A percentile compares a stretch with the other conserved stretches of the same genome.
Conservation (phyloP, 2,797 vertebrate species). For the Danio albolineatus region DNA sequence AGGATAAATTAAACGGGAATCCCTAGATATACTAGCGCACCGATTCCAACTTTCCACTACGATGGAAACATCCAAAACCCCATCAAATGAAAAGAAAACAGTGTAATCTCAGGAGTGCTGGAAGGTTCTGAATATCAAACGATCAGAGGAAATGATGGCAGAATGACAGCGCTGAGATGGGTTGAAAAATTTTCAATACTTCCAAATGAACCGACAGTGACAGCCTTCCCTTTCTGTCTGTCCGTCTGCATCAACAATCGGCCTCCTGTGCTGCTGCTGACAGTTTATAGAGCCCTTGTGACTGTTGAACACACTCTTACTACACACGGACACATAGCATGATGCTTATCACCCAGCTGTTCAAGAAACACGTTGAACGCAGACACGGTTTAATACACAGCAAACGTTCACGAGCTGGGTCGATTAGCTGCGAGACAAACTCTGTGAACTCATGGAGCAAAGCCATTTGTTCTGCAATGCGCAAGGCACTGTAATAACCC, state of each 20-base stretch:
- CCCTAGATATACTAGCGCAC: slow-evolving; percentile 38
- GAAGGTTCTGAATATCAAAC: slow-evolving; percentile 17
- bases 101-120: slow-evolving; percentile 18
- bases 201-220: slow-evolving; percentile 19
- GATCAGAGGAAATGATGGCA: neutral
- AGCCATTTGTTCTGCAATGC: slow-evolving; percentile 43
- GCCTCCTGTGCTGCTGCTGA: neutral
- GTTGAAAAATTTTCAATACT: neutral
- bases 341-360: slow-evolving; percentile 19
- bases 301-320: slow-evolving; percentile 1
- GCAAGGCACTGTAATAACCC: slow-evolving; percentile 26
- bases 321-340: slow-evolving; percentile 27
- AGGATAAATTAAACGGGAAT: slow-evolving; percentile 46
- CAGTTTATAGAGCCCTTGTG: slow-evolving; percentile 28
- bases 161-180: neutral
- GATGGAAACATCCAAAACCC: slow-evolving; percentile 27
- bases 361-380: neutral
- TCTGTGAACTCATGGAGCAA: slow-evolving; percentile 31
- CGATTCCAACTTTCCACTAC: slow-evolving; percentile 14
- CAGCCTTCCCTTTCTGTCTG: slow-evolving; percentile 39
- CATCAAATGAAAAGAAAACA: slow-evolving; percentile 32
- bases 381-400: slow-evolving; percentile 13
- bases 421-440: slow-evolving; percentile 41
- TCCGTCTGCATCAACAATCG: neutral
- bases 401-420: neutral